These are phyloP conservation scores for Sebastes matsubarae DNA, from an alignment of 2,797 vertebrate genomes.

Conservation along the genomic window DNA sequence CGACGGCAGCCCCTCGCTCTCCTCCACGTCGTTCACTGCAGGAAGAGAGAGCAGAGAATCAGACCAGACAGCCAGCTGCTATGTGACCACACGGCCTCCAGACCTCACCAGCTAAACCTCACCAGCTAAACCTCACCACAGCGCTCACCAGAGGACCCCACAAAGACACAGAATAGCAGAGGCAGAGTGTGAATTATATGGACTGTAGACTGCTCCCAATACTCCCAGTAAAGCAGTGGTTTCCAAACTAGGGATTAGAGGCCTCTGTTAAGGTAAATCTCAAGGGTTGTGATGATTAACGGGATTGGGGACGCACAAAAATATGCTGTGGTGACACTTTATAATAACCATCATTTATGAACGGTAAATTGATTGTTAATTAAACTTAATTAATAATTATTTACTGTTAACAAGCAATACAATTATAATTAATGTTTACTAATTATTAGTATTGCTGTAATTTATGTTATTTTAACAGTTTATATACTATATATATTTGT, in stretches of 20 bases:
- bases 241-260: not conserved
- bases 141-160: not conserved
- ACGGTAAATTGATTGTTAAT: no score
- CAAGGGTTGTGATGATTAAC: not conserved
- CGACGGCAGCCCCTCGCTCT: slow-evolving; percentile 83
- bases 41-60: slow-evolving; percentile 17
- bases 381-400: no score
- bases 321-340: no score
- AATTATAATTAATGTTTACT: no score
- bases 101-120: not conserved
- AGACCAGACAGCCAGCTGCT: not conserved
- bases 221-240: not conserved
- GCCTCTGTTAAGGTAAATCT: not conserved
- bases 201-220: not conserved
- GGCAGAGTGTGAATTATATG: not conserved
- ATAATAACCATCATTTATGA: no score
- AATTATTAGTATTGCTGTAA: no score
- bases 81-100: slow-evolving; percentile 1
- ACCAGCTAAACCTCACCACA: slow-evolving; percentile 13
- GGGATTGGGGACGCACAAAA: not conserved
- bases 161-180: not conserved
- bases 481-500: no score
- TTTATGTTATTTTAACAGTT: no score
- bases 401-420: no score
- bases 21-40: slow-evolving; percentile 91